Base-by-base conservation (phyloP, 1,140 invertebrate species). In the Polypedilum vanderplanki region DNA sequence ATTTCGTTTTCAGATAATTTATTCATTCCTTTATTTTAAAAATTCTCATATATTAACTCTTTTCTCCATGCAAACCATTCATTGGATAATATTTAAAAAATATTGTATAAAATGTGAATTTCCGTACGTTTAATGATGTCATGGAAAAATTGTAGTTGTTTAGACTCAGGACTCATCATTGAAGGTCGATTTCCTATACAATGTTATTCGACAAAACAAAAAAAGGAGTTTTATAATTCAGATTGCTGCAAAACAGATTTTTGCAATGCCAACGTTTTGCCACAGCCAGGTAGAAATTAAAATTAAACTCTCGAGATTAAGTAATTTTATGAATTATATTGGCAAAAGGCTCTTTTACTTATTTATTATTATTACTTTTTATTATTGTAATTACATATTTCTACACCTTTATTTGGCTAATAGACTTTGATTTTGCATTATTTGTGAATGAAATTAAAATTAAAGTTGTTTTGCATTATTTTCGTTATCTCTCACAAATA, bases 191-290 rank as follows among this genome's bases (percentile, higher is more conserved):
- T 75, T 74, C 80, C 80, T 76, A 77, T 82, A 73, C 80, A 81
- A 79, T 81, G 81, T 77, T 78, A 82, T 74, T 78, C 79, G 40
- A 81, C 75, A 76, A 78, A 76, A 75, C 76, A 76, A 75, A 81
- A 80, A 77, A 77, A 78, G 70, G 75, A 81, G 77, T 73, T 78
- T 33, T 33, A 33, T 75, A 82, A 76, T 81, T 80, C 77, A 79
- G 76, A 79, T 74, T 83, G 81, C 80, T 83, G 81, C 79, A 77
- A 76, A 75, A 77, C 76, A 75, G 81, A 83, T 78, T 83, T 79
- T 79, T 83, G 81, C 80, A 83, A 83, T 80, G 80, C 81, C 78
- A 78, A 18, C 65, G 8, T 70, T 7, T 80, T 83, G 18, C 18
- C 20, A 74, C 41, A 22, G 65, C 65, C 65, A 70, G 20, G 46